Conservation (phyloP, 1,140 invertebrate genomes). For the Drosophila tani region DNA sequence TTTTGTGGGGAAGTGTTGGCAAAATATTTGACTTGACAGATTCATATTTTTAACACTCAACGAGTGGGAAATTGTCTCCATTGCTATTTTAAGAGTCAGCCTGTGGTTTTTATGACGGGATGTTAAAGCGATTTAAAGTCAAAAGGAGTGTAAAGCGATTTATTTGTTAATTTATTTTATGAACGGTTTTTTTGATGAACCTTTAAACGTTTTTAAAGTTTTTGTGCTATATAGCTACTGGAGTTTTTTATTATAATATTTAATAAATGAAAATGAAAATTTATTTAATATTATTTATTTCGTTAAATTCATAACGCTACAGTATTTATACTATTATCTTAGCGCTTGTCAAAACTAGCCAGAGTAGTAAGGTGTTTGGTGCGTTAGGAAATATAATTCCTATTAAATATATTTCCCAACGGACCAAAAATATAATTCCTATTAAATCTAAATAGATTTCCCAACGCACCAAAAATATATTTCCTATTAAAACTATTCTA, state of each 20-base stretch:
- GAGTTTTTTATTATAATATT: not conserved
- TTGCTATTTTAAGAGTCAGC: not conserved
- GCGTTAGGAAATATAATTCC: too few relatives aligned
- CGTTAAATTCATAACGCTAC: too few relatives aligned
- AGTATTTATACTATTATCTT: too few relatives aligned
- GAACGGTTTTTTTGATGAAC: not conserved
- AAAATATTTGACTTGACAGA: constrained; percentile 57
- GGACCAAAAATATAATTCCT: too few relatives aligned
- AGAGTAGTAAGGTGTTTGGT: too few relatives aligned
- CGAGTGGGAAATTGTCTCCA: not conserved
- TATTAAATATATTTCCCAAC: too few relatives aligned
- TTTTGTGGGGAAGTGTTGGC: constrained; percentile 33
- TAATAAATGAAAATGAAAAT: too few relatives aligned
- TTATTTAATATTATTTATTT: too few relatives aligned
- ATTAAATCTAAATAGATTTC: too few relatives aligned
- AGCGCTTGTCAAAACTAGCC: too few relatives aligned
- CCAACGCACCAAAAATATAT: too few relatives aligned
- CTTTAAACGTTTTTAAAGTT: not conserved
- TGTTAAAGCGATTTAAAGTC: not conserved
- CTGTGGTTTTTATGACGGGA: not conserved
- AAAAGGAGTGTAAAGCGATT: not conserved
- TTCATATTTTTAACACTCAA: constrained; percentile 35
- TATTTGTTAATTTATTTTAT: not conserved
- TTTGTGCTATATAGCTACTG: not conserved
- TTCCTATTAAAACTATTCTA: too few relatives aligned